Conservation (phyloP, 2,797 vertebrate genomes). For the Macropus fuliginosus region DNA sequence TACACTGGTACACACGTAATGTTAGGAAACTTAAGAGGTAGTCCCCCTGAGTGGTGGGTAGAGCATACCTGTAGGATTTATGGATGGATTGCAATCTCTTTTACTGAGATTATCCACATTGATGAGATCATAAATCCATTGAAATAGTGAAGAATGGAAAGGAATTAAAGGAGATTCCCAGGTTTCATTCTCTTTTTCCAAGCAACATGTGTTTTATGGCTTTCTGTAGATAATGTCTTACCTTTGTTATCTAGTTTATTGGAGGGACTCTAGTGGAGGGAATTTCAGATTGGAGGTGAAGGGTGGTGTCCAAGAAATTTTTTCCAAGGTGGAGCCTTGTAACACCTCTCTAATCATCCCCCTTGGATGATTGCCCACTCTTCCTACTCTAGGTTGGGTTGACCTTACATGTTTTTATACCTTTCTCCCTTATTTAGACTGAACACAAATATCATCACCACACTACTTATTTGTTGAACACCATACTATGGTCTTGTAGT, state of each 20-base stretch:
- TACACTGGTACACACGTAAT: background rate
- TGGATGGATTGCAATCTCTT: background rate
- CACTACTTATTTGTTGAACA: background rate
- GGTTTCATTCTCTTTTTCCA: slow-evolving; percentile 4
- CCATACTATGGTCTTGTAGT: background rate
- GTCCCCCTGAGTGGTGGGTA: background rate
- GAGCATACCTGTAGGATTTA: background rate
- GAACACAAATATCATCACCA: background rate
- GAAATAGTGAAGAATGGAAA: background rate
- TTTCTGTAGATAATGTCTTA: background rate
- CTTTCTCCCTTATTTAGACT: slow-evolving; percentile 13
- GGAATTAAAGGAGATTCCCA: background rate
- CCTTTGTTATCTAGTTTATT: slow-evolving; percentile 2
- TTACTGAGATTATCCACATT: background rate
- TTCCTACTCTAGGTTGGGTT: background rate
- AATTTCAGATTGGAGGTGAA: background rate
- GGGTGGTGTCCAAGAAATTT: background rate
- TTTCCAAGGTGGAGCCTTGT: slow-evolving; percentile 11
- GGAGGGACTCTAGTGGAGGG: background rate
- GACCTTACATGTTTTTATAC: background rate
- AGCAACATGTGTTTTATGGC: background rate
- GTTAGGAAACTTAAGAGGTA: background rate
- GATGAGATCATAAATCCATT: background rate
- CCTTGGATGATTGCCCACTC: background rate
- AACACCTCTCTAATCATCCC: background rate